These are phyloP conservation scores for Sinopyrophorus schimmeli DNA, from an alignment of 2,888 invertebrate species.

Conservation along the genomic window DNA sequence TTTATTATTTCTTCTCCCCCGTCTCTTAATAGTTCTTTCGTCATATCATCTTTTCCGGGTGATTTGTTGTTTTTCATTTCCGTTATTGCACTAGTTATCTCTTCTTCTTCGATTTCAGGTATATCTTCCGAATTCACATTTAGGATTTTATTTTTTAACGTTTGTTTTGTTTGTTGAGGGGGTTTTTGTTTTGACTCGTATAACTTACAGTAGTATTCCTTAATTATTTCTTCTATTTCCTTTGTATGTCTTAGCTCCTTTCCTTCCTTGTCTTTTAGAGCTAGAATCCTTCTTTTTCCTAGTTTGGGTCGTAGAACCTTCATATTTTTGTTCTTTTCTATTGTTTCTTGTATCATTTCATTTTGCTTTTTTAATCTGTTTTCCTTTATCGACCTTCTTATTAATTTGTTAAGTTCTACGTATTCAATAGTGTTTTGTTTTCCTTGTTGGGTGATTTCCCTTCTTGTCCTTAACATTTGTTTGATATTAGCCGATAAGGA, in stretches of 20 bases:
- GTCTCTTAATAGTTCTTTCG: background rate
- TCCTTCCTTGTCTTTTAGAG: conserved; percentile 5
- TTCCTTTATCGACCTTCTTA: conserved; percentile 2
- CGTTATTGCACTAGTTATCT: background rate
- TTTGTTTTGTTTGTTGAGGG: conserved; percentile 1
- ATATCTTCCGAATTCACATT: conserved; percentile 1
- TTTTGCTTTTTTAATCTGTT: background rate
- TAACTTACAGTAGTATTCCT: background rate
- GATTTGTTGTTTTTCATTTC: conserved; percentile 7
- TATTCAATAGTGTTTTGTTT: conserved; percentile 3
- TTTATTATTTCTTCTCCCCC: conserved; percentile 2
- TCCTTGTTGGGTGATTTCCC: conserved; percentile 1
- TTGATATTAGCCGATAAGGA: conserved; percentile 1
- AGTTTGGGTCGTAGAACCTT: background rate
- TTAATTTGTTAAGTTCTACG: conserved; percentile 1
- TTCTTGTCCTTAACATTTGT: background rate
- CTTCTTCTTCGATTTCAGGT: background rate
- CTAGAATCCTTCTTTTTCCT: background rate
- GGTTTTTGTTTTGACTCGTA: conserved; percentile 2
- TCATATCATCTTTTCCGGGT: conserved; percentile 5
- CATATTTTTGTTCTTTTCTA: background rate
- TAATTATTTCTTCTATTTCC: conserved; percentile 2
- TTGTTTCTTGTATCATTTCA: background rate
- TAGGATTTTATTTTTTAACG: conserved; percentile 1
- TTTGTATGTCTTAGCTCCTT: conserved; percentile 2